phyloP scores from a whole-genome alignment of 2,888 invertebrate species.

The Dryobota labecula region DNA sequence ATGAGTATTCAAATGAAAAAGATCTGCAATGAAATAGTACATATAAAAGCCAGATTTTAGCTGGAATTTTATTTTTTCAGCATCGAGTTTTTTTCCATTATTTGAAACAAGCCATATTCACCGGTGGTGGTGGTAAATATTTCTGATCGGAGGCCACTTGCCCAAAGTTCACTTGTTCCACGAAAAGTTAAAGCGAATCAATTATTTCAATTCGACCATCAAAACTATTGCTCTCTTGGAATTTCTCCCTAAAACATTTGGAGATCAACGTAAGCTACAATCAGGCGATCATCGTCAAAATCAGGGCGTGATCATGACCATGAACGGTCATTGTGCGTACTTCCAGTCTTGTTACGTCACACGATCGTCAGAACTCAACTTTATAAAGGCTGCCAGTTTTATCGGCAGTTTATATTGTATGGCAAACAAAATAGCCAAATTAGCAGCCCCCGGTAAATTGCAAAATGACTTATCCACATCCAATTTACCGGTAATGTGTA shows the following conservation, averaged over 20 bases:
- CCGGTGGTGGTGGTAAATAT: neutral
- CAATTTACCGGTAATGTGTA: neutral
- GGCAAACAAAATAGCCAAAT: neutral
- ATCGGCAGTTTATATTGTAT: neutral
- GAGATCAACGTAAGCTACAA: slow-evolving; percentile 10
- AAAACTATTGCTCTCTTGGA: neutral
- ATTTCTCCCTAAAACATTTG: neutral
- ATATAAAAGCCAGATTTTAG: neutral
- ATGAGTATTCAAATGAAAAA: neutral
- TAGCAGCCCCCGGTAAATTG: neutral
- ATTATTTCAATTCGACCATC: neutral
- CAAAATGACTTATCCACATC: neutral
- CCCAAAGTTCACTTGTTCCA: no score
- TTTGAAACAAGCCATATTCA: neutral
- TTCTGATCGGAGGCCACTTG: neutral
- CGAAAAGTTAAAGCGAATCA: neutral
- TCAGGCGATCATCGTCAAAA: slow-evolving; percentile 22
- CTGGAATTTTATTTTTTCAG: neutral
- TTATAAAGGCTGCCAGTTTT: slow-evolving; percentile 7
- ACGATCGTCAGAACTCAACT: slow-evolving; percentile 8
- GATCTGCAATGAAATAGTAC: neutral
- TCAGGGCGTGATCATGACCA: slow-evolving; percentile 32
- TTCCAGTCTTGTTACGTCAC: slow-evolving; percentile 36
- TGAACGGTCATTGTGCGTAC: slow-evolving; percentile 43
- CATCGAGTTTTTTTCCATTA: neutral